Conservation (phyloP, 2,113 vertebrate species). For the Stegastes partitus region DNA sequence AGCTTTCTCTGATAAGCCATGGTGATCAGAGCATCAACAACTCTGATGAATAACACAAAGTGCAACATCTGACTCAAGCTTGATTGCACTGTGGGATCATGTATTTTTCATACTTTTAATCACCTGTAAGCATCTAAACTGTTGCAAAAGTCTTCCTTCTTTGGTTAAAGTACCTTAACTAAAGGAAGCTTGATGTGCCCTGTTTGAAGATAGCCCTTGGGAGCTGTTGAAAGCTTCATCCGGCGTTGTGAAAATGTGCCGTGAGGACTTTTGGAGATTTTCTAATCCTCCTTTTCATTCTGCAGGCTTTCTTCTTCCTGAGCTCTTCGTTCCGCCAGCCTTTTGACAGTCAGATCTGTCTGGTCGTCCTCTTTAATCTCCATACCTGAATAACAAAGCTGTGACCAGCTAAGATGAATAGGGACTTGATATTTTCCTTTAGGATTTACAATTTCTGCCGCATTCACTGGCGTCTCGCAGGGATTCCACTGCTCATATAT, state of each 20-base stretch:
- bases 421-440: constrained; percentile 13
- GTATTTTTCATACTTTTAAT: not conserved
- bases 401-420: constrained; percentile 43
- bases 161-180: constrained; percentile 18
- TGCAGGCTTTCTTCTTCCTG: constrained; percentile 38
- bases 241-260: constrained; percentile 54
- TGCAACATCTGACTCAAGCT: not conserved
- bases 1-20: not conserved
- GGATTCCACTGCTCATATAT: not conserved
- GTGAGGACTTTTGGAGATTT: constrained; percentile 64
- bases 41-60: constrained; percentile 1
- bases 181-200: constrained; percentile 24
- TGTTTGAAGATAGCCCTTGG: constrained; percentile 9
- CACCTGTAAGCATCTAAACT: not conserved
- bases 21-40: not conserved
- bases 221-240: constrained; percentile 31
- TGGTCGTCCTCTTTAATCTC: constrained; percentile 33
- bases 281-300: constrained; percentile 67
- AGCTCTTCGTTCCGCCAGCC: constrained; percentile 9
- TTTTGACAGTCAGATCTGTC: constrained; percentile 39
- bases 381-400: constrained; percentile 40
- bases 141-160: not conserved
- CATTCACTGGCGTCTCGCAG: not conserved
- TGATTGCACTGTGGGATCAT: not conserved
- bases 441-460: not conserved